Evolutionary conservation across 2,113 vertebrate species (phyloP).

Genomic region (Spea multiplicata): DNA sequence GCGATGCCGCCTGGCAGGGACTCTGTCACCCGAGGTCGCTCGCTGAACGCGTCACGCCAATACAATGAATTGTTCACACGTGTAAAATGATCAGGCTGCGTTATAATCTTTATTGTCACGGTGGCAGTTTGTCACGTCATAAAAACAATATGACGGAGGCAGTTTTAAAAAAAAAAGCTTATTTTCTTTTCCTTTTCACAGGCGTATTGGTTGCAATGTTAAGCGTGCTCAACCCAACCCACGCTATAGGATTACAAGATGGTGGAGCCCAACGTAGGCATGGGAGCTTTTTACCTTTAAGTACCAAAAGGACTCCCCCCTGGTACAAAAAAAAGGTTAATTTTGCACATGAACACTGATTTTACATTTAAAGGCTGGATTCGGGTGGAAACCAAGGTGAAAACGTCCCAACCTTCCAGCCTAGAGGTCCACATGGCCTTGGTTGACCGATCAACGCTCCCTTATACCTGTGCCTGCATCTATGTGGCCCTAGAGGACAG

Average conservation of each 20-base stretch:
- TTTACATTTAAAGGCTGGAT: background rate
- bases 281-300: too few relatives aligned
- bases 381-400: too few relatives aligned
- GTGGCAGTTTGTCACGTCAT: slow-evolving; percentile 24
- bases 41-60: background rate
- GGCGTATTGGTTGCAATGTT: background rate
- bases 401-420: too few relatives aligned
- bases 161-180: slow-evolving; percentile 24
- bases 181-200: slow-evolving; percentile 9
- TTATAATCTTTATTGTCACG: slow-evolving; percentile 30
- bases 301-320: background rate
- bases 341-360: background rate
- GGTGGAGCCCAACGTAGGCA: too few relatives aligned
- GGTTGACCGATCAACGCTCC: too few relatives aligned
- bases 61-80: slow-evolving; percentile 16
- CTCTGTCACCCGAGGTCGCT: too few relatives aligned
- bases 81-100: slow-evolving; percentile 43
- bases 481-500: background rate
- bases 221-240: background rate
- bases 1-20: too few relatives aligned
- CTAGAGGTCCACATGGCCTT: too few relatives aligned
- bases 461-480: background rate
- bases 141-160: slow-evolving; percentile 30
- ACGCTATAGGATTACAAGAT: too few relatives aligned
- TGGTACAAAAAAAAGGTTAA: background rate